Base-by-base conservation (phyloP, 2,113 vertebrate species). In the Picathartes gymnocephalus region DNA sequence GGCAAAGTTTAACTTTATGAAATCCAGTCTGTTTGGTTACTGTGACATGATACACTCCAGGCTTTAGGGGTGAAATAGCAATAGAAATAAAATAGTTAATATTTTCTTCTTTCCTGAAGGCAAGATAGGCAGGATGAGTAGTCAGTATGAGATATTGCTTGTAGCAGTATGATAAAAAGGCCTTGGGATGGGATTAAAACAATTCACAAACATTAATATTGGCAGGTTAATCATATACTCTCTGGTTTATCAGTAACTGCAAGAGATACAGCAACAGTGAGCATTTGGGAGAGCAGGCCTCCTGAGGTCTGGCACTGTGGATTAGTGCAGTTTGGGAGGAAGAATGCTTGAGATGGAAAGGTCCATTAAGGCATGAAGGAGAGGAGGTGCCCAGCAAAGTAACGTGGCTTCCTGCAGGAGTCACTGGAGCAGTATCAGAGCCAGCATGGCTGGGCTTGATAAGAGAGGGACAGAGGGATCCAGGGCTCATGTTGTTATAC, bases 191-290 rank as follows among this genome's bases (percentile, higher is more conserved):
- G 35, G 48, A 56, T 86, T 89, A 54, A 81, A 57, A n/a, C 56
- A 84, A 42, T 57, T 54, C 1, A 11, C 39, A 84, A 84, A 87
- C 48, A 64, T 85, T 60, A 45, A 79, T 81, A 54, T 1, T 60
- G 81, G 44, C 2, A 5, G 33, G 74, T 94, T 95, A 96, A 95
- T 96, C 7, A n/a, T 79, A 13, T 5, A 9, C 81, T 40, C 3
- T 8, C 37, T 85, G 61, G 78, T 91, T 96, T 85, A 69, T 82
- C 78, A 87, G 78, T 94, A 91, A 96, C 87, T 74, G 44, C 58
- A 33, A 10, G 78, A 85, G 56, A 21, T 45, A 51, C 77, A 91
- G 73, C 80, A 77, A 19, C 7, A 69, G 50, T 7, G 37, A 78
- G 64, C 19, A 20, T 39, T 7, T 70, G 81, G 76, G 84, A 84